These are phyloP conservation scores for Homalodisca vitripennis DNA, from an alignment of 1,140 invertebrate genomes.

Conservation along the genomic window DNA sequence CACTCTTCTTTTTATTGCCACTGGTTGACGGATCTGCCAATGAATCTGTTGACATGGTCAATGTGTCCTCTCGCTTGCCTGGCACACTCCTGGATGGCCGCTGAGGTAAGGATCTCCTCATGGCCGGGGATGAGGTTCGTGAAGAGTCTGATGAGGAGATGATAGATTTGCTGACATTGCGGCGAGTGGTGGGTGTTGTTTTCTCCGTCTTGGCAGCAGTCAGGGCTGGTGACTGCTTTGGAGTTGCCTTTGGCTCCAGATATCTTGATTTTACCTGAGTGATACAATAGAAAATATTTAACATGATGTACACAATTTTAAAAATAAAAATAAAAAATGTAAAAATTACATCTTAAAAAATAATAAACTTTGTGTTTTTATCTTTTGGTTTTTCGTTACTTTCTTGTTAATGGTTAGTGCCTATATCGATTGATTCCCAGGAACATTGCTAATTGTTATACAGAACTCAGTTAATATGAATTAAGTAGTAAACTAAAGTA, in stretches of 20 bases:
- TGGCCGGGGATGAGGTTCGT: slow-evolving; percentile 64
- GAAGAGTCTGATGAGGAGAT: slow-evolving; percentile 62
- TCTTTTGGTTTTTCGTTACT: too few species aligned
- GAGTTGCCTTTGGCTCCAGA: slow-evolving; percentile 51
- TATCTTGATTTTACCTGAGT: slow-evolving; percentile 56
- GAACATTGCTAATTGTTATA: too few species aligned
- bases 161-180: slow-evolving; percentile 39
- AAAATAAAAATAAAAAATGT: too few species aligned
- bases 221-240: slow-evolving; percentile 29
- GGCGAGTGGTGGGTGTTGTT: slow-evolving; percentile 30
- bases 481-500: too few species aligned
- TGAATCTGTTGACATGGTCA: slow-evolving; percentile 37
- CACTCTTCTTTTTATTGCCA: neutral
- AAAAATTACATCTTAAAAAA: too few species aligned
- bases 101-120: slow-evolving; percentile 49
- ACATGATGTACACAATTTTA: too few species aligned
- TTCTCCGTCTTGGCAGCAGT: slow-evolving; percentile 37
- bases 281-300: too few species aligned
- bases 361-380: too few species aligned
- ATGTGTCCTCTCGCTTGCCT: slow-evolving; percentile 27
- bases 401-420: too few species aligned
- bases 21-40: slow-evolving; percentile 12
- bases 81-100: slow-evolving; percentile 27
- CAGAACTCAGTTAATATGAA: too few species aligned
- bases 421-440: too few species aligned